Base-by-base conservation (phyloP, 1,140 invertebrate species). In the Heliothis subflexa region DNA sequence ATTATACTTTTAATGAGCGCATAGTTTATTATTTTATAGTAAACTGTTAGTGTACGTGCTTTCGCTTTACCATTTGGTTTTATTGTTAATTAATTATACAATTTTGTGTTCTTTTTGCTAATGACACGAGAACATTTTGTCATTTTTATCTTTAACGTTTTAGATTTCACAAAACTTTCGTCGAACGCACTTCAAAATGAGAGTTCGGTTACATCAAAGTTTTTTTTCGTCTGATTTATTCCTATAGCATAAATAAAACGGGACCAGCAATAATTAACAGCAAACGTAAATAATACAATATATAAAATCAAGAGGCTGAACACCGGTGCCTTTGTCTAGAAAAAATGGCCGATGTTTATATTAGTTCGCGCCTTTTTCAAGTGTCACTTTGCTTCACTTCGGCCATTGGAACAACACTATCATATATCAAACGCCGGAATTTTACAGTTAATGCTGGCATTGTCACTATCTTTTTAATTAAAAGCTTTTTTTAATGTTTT, bases 301-400 rank as follows among this genome's bases (percentile, higher is more conserved):
- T 80, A 75, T 49, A 77, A 77, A 74, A 18, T 74, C 72, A 50
- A 75, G 73, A 75, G 73, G 73, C 49, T 78, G 66, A 87, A 89
- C 85, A 89, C 79, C 79, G 78, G 45, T 50, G 83, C 73, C 86
- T 82, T 88, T 90, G 83, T 89, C 77, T 87, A 89, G 84, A 88
- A 90, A 92, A 85, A 85, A 87, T 50, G 54, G 83, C 83, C 85
- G 85, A 81, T 93, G 90, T 93, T 93, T 93, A 92, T 91, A 90
- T 89, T 89, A 89, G 89, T 93, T 93, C 90, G 89, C 91, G 93
- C 91, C 91, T 92, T 94, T 93, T 94, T 92, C 91, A 90, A 94
- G 92, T 93, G 93, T 93, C 93, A 93, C 92, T 93, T 93, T 91
- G 89, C 91, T 94, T 91, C 91, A 89, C 88, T 89, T 90, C 82